A percentile compares a stretch with the other conserved stretches of the same genome.
These are phyloP conservation scores for Misgurnus mizolepis DNA, from an alignment of 2,113 vertebrate genomes.

Conservation along the genomic window DNA sequence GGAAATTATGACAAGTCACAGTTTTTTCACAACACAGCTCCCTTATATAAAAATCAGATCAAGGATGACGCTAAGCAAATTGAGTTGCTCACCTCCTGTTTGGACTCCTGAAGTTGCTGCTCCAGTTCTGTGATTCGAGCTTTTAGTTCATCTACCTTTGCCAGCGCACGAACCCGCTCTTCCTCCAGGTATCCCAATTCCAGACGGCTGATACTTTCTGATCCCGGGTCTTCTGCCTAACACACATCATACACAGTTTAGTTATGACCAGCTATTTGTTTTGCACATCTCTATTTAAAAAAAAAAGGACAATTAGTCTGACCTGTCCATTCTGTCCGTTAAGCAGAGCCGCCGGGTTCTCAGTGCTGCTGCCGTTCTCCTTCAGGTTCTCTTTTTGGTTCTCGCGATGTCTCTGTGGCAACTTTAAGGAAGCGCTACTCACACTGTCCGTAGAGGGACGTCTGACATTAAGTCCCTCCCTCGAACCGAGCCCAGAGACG, in stretches of 20 bases:
- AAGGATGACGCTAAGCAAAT: too few species aligned
- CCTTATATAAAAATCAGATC: too few species aligned
- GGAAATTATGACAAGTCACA: background rate
- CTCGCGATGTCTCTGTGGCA: constrained; percentile 71
- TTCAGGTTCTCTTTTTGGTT: constrained; percentile 89
- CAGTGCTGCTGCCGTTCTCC: constrained; percentile 94
- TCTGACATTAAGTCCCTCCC: constrained; percentile 44
- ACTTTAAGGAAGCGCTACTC: constrained; percentile 27
- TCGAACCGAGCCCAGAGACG: constrained; percentile 30
- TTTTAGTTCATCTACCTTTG: constrained; percentile 86
- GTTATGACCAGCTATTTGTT: too few species aligned
- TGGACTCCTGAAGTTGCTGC: constrained; percentile 90
- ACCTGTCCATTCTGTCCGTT: constrained; percentile 71
- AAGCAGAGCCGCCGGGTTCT: constrained; percentile 74
- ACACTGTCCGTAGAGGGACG: constrained; percentile 40
- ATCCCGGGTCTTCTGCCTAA: constrained; percentile 81
- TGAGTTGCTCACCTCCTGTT: constrained; percentile 80
- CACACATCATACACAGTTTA: background rate
- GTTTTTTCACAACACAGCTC: background rate
- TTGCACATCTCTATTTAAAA: too few species aligned
- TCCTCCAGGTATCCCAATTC: constrained; percentile 85
- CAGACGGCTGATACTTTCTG: constrained; percentile 59
- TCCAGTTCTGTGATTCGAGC: constrained; percentile 86
- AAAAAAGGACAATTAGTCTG: constrained; percentile 33
- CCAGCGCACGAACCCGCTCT: constrained; percentile 77